Percentiles rank a stretch among this genome's conserved stretches.
phyloP scores from a whole-genome alignment of 92 coral and sea anemone genomes.

The Heteractis magnifica region DNA sequence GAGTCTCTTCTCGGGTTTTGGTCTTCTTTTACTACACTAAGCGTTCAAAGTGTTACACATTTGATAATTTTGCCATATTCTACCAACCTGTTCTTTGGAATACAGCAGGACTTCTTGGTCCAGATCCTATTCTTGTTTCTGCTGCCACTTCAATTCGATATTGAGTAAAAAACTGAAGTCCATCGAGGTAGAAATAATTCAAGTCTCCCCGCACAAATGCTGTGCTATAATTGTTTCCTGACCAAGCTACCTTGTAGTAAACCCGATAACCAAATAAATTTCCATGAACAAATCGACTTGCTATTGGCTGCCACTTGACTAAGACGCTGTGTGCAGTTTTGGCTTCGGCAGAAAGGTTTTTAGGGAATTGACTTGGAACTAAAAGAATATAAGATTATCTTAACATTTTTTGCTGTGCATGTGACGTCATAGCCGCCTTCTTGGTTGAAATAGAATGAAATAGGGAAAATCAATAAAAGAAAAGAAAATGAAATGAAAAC shows the following conservation, averaged over 20 bases:
- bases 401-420: no score
- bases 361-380: conserved; percentile 3
- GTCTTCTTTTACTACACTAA: no score
- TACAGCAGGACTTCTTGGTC: not conserved
- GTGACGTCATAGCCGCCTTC: no score
- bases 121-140: conserved; percentile 5
- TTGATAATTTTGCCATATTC: not conserved
- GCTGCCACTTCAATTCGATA: conserved; percentile 5
- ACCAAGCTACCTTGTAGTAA: conserved; percentile 9
- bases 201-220: not conserved
- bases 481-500: no score
- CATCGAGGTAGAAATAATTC: not conserved
- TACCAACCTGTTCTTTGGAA: not conserved
- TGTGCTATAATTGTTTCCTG: not conserved
- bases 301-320: conserved; percentile 10
- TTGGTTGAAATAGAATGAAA: no score
- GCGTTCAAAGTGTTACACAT: no score
- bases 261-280: not conserved
- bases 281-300: conserved; percentile 1
- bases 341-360: not conserved
- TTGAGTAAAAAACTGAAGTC: not conserved
- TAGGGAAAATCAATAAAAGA: no score
- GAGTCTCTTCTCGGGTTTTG: no score
- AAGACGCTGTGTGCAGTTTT: conserved; percentile 8
- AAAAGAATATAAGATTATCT: not conserved